These are phyloP conservation scores for Forbesichthys papilliferus DNA, from an alignment of 2,113 vertebrate genomes.

Conservation along the genomic window DNA sequence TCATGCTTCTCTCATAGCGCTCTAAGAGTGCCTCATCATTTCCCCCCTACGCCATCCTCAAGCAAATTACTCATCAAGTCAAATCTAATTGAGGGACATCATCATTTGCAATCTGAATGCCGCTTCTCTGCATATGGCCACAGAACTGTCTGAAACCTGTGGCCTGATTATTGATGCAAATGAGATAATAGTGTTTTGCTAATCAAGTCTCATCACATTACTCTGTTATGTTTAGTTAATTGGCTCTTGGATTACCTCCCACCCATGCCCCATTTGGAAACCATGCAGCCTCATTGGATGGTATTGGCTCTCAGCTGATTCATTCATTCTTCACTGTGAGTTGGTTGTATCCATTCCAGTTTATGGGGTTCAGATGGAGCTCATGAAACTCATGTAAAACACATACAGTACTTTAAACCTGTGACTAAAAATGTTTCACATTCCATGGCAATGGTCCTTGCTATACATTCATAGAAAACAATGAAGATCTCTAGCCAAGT, in stretches of 20 bases:
- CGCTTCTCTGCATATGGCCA: slow-evolving; percentile 34
- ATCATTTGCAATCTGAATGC: slow-evolving; percentile 21
- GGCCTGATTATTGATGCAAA: slow-evolving; percentile 45
- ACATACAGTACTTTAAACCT: not conserved
- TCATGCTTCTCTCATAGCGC: not conserved
- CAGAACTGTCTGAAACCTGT: slow-evolving; percentile 33
- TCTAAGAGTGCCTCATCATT: not conserved
- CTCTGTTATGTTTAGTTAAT: slow-evolving; percentile 45
- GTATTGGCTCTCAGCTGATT: slow-evolving; percentile 25
- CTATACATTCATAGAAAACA: not conserved
- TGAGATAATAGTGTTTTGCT: slow-evolving; percentile 47
- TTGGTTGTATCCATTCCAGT: not conserved
- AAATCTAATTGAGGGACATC: slow-evolving; percentile 14
- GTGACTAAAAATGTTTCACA: not conserved
- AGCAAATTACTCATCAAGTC: slow-evolving; percentile 17
- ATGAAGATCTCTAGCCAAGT: no score
- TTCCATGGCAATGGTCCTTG: not conserved
- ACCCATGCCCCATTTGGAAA: slow-evolving; percentile 28
- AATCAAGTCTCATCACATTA: slow-evolving; percentile 49
- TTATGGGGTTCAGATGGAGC: slow-evolving; percentile 8
- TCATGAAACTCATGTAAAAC: not conserved
- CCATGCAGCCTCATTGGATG: slow-evolving; percentile 29
- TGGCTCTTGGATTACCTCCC: slow-evolving; percentile 44
- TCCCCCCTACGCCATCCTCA: slow-evolving; percentile 14
- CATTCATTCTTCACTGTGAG: slow-evolving; percentile 16